A percentile compares a stretch with the other conserved stretches of the same genome.
Evolutionary conservation across 2,113 vertebrate species (phyloP).

Genomic region (Sapayoa aenigma): DNA sequence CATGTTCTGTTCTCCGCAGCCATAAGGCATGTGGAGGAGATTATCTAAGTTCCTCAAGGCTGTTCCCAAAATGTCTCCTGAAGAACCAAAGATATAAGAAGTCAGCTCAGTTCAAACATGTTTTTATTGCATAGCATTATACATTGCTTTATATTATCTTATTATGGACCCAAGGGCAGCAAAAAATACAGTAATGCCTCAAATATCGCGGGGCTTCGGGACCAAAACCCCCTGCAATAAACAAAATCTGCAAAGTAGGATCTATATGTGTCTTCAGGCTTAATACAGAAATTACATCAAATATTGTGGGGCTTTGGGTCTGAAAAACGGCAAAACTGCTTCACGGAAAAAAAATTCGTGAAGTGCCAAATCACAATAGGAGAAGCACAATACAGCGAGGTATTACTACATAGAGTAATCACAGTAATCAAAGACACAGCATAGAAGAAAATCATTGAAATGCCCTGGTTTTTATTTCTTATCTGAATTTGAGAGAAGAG

Average conservation of each 20-base stretch:
- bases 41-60: constrained; percentile 79
- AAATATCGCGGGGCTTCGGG: no score
- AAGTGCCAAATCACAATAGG: no score
- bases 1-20: constrained; percentile 87
- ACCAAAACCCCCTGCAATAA: no score
- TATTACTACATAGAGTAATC: no score
- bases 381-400: no score
- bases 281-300: no score
- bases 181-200: no score
- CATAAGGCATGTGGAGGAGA: constrained; percentile 79
- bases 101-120: background rate
- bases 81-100: background rate
- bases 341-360: no score
- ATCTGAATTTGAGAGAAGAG: background rate
- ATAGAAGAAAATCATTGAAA: background rate
- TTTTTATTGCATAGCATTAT: background rate
- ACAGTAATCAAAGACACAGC: background rate
- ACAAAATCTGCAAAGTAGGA: no score
- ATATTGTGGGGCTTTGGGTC: no score
- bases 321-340: no score
- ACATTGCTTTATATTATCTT: background rate
- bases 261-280: no score
- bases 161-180: background rate
- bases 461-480: background rate
- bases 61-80: constrained; percentile 85